These are phyloP conservation scores for Rhabditoides inermis DNA, from an alignment of 2,888 invertebrate species.

Conservation along the genomic window DNA sequence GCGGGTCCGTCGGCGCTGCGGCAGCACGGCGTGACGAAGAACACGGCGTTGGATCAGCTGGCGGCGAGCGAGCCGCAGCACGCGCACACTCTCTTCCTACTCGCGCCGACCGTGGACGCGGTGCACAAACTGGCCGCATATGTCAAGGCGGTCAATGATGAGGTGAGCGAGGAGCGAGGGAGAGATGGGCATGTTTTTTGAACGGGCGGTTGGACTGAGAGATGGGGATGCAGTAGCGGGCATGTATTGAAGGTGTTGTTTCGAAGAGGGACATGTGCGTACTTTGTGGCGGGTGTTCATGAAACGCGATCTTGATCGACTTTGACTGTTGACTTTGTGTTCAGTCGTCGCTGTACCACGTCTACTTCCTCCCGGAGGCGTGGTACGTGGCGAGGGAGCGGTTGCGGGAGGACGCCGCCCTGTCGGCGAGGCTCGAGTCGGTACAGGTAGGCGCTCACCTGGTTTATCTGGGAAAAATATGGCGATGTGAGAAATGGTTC, in stretches of 20 bases:
- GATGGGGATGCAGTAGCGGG: not conserved
- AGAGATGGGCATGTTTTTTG: not conserved
- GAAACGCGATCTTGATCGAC: too few relatives aligned
- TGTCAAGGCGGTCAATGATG: slow-evolving; percentile 18
- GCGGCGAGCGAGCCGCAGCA: slow-evolving; percentile 11
- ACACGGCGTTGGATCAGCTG: slow-evolving; percentile 15
- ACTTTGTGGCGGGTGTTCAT: too few relatives aligned
- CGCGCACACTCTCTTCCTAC: slow-evolving; percentile 23
- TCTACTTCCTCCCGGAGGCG: slow-evolving; percentile 35
- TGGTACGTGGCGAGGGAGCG: slow-evolving; percentile 34
- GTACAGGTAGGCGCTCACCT: too few relatives aligned
- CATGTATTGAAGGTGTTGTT: not conserved
- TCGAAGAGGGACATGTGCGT: too few relatives aligned
- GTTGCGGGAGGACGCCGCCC: slow-evolving; percentile 10
- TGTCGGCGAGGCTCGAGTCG: too few relatives aligned
- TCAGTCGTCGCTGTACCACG: slow-evolving; percentile 28
- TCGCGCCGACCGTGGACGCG: slow-evolving; percentile 20
- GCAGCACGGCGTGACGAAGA: slow-evolving; percentile 20
- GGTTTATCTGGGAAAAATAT: too few relatives aligned
- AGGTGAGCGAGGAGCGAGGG: slow-evolving; percentile 8
- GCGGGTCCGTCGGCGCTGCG: slow-evolving; percentile 14
- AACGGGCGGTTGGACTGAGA: not conserved
- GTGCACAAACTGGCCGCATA: slow-evolving; percentile 22
- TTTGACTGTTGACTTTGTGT: not conserved
- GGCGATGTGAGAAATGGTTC: too few relatives aligned